These are phyloP conservation scores for Pyxicephalus adspersus DNA, from an alignment of 2,113 vertebrate species.

Conservation along the genomic window DNA sequence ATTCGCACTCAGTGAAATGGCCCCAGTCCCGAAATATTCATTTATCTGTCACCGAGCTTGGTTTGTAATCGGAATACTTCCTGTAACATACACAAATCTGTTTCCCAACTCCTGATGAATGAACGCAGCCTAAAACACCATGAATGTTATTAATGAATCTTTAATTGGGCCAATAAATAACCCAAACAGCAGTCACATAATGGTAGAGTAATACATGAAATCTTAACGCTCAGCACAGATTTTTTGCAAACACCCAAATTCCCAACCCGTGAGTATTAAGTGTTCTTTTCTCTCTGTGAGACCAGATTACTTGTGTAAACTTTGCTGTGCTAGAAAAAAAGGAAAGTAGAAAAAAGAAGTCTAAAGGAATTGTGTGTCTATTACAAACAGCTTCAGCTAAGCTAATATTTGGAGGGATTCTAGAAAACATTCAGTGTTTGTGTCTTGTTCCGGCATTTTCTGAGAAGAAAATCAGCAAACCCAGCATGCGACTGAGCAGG, in stretches of 20 bases:
- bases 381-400: neutral
- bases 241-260: neutral
- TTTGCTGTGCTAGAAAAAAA: no score
- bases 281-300: neutral
- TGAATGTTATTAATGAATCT: slow-evolving; percentile 5
- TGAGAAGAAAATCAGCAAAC: no score
- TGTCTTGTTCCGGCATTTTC: no score
- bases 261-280: neutral
- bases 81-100: no score
- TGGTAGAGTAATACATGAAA: neutral
- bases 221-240: no score
- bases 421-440: neutral
- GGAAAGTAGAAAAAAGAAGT: neutral
- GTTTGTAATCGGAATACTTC: no score
- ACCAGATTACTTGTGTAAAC: neutral
- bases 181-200: neutral
- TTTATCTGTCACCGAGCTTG: no score
- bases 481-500: no score
- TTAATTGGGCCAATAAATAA: neutral
- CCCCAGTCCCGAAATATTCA: no score
- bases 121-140: no score
- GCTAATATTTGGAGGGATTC: neutral
- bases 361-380: neutral
- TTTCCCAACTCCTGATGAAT: no score
- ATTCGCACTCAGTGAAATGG: no score